These are phyloP conservation scores for Resseliella maxima DNA, from an alignment of 2,888 invertebrate genomes.

Conservation along the genomic window DNA sequence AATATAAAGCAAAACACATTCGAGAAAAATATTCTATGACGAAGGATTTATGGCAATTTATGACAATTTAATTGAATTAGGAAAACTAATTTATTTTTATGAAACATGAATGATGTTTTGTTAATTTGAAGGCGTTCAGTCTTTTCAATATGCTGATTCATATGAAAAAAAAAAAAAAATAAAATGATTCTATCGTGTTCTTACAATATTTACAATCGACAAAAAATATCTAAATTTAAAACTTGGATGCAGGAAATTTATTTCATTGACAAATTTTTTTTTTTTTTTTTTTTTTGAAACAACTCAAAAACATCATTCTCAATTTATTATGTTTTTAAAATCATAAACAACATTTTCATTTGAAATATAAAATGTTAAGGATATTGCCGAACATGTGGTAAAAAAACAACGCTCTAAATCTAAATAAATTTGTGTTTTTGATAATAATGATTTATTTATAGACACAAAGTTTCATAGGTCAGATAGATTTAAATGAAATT, in stretches of 20 bases:
- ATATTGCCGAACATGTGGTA: neutral
- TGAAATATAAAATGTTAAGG: neutral
- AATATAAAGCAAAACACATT: neutral
- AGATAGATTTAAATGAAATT: too few species aligned
- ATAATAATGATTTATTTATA: too few species aligned
- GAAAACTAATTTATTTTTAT: slow-evolving; percentile 1
- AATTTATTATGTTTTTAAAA: slow-evolving; percentile 31
- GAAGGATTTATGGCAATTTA: neutral
- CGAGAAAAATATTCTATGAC: neutral
- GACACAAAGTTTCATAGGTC: too few species aligned
- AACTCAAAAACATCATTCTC: neutral
- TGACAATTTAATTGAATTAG: neutral
- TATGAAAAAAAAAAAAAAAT: neutral
- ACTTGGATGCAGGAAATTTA: neutral
- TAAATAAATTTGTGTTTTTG: too few species aligned
- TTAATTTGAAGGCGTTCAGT: neutral
- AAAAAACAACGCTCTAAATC: too few species aligned
- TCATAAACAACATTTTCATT: slow-evolving; percentile 19
- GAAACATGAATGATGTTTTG: neutral
- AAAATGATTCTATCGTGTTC: neutral
- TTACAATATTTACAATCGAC: neutral
- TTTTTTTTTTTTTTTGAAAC: too few species aligned
- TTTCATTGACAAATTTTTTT: neutral
- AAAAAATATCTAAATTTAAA: neutral
- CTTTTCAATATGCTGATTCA: neutral